phyloP scores from a whole-genome alignment of 2,113 vertebrate species.

The Deroptyus accipitrinus region DNA sequence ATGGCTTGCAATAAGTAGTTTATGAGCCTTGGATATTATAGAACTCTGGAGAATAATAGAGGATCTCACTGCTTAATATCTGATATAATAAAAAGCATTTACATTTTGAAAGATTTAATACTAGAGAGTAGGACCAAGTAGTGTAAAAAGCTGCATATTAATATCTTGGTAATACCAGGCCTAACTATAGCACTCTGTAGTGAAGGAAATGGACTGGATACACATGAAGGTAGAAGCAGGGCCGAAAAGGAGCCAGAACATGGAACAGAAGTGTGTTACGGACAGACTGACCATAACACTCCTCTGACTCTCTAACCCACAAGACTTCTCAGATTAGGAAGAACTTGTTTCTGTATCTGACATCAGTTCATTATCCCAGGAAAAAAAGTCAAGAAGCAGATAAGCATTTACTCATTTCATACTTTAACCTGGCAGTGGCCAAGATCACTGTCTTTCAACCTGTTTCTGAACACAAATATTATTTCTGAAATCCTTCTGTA shows the following conservation, averaged over 20 bases:
- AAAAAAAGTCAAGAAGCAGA: not conserved
- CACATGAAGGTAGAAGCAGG: not conserved
- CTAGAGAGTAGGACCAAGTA: not conserved
- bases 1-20: conserved; percentile 45
- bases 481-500: not conserved
- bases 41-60: conserved; percentile 48
- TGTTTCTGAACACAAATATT: not conserved
- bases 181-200: not conserved
- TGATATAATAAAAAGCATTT: conserved; percentile 57
- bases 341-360: not conserved
- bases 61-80: conserved; percentile 47
- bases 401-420: not conserved
- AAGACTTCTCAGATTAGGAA: not conserved
- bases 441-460: not conserved
- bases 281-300: not conserved
- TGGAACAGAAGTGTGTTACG: not conserved
- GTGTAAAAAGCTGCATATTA: not conserved
- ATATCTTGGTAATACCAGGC: not conserved
- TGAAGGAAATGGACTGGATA: not conserved
- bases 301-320: not conserved
- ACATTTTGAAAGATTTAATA: conserved; percentile 16
- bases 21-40: conserved; percentile 39
- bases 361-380: not conserved
- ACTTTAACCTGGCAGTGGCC: not conserved
- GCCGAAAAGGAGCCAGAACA: not conserved